Evolutionary conservation across 2,888 invertebrate genomes (phyloP), one percentile per base, ranked within the genome.

Genomic region (Cerceris rybyensis): DNA sequence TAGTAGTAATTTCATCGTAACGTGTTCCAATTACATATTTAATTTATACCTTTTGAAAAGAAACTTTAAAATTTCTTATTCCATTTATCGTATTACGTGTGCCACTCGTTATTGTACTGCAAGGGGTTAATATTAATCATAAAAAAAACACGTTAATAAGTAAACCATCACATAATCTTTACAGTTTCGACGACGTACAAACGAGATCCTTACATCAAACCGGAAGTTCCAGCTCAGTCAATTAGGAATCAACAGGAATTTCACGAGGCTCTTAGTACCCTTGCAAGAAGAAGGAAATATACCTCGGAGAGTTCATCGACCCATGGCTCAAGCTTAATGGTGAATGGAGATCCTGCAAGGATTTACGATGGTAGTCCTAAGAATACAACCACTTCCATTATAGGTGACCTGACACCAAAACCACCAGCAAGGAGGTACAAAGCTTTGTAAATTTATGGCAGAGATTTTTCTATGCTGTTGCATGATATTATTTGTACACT

Each of bases 171-270:
- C 8, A 11, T 55, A 17, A 49, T 0, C 57, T 49, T 41, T 11
- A 17, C 66, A 91, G 91, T 90, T 61, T 90, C 90, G 39, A 87
- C 91, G 58, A 87, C 89, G 7, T 90, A 90, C 60, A 89, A 90
- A 71, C 87, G 86, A 49, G 86, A 87, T 5, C 75, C 87, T 13
- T 86, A 78, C 28, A 80, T 85, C 14, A 87, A 82, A 71, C 89
- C 90, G 8, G 63, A 78, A 11, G 69, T 84, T 43, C 83, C 88
- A 5, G 68, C 85, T n/a, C 82, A 86, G 55, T 55, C 81, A 6
- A 87, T 86, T 0, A 89, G 71, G 65, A 91, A 91, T 73, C 90
- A 91, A n/a, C 87, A 87, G 50, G 91, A 91, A 64, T 91, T 91
- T 54, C 87, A 91, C 70, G 90, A 91, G 74, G 91, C 91, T 2